Percentiles rank a stretch among this genome's conserved stretches.
Conservation (phyloP, 2,113 vertebrate species). For the Nesogale talazaci region DNA sequence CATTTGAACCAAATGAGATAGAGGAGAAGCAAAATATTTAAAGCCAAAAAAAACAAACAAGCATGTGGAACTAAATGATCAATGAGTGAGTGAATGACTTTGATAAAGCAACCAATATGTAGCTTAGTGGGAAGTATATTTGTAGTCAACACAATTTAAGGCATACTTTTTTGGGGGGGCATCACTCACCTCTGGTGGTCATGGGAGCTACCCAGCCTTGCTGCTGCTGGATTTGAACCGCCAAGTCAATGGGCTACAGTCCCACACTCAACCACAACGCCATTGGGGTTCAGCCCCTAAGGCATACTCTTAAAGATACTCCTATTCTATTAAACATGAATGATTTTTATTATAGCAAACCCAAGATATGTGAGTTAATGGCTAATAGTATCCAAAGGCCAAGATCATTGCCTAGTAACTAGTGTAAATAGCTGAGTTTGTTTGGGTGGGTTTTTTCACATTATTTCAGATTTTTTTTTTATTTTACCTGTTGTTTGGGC, state of each 20-base stretch:
- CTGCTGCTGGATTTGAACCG: too few relatives aligned
- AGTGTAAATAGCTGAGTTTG: neutral
- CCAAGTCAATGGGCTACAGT: too few relatives aligned
- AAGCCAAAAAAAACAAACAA: too few relatives aligned
- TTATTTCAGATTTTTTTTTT: constrained; percentile 19
- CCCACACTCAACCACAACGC: too few relatives aligned
- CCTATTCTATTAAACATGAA: neutral
- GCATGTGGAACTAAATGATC: neutral
- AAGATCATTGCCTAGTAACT: constrained; percentile 15
- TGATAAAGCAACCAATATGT: neutral
- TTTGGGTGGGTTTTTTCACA: neutral
- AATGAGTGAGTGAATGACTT: constrained; percentile 12
- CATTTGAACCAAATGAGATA: too few relatives aligned
- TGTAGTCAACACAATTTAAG: neutral
- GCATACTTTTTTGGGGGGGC: too few relatives aligned
- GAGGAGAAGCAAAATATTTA: too few relatives aligned
- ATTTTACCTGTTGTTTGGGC: constrained; percentile 88
- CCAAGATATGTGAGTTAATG: constrained; percentile 22
- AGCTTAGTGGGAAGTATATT: neutral
- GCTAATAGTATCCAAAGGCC: constrained; percentile 51
- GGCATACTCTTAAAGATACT: too few relatives aligned
- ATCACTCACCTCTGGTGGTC: too few relatives aligned
- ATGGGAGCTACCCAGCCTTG: too few relatives aligned
- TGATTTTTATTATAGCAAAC: neutral
- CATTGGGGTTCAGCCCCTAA: too few relatives aligned